These are phyloP conservation scores for Condylura cristata DNA, from an alignment of 2,113 vertebrate species.

Conservation along the genomic window DNA sequence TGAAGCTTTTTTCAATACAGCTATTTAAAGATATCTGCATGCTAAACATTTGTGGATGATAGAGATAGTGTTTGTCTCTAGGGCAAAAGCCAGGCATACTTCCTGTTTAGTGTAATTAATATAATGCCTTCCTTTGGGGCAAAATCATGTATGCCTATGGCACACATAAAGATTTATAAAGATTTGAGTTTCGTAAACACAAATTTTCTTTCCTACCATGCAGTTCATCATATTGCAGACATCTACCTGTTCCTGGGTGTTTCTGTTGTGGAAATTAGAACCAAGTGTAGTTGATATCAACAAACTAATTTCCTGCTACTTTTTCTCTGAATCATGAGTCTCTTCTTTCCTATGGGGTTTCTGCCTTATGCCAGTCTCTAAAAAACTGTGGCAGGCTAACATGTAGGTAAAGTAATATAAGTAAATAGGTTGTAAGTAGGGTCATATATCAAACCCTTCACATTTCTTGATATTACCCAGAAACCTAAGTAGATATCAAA, in stretches of 20 bases:
- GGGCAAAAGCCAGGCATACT: background rate
- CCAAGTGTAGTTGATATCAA: background rate
- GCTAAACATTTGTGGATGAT: background rate
- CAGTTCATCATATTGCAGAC: background rate
- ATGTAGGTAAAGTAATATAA: background rate
- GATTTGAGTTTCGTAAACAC: background rate
- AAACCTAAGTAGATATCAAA: background rate
- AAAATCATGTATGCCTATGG: background rate
- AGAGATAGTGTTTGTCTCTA: background rate
- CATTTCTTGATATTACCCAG: background rate
- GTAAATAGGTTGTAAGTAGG: background rate
- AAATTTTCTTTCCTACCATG: background rate
- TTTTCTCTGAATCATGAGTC: background rate
- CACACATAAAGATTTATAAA: too few relatives aligned
- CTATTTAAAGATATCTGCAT: background rate
- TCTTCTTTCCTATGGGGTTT: background rate
- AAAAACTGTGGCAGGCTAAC: background rate
- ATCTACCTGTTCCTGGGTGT: background rate
- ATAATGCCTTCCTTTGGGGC: too few relatives aligned
- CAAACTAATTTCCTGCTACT: background rate
- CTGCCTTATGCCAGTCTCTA: background rate
- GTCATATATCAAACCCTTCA: background rate
- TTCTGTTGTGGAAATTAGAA: background rate
- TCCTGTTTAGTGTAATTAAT: background rate
- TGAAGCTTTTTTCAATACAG: background rate